Percentiles rank a stretch among this genome's conserved stretches.
Conservation (phyloP, 2,113 vertebrate species). For the Pterocles gutturalis region DNA sequence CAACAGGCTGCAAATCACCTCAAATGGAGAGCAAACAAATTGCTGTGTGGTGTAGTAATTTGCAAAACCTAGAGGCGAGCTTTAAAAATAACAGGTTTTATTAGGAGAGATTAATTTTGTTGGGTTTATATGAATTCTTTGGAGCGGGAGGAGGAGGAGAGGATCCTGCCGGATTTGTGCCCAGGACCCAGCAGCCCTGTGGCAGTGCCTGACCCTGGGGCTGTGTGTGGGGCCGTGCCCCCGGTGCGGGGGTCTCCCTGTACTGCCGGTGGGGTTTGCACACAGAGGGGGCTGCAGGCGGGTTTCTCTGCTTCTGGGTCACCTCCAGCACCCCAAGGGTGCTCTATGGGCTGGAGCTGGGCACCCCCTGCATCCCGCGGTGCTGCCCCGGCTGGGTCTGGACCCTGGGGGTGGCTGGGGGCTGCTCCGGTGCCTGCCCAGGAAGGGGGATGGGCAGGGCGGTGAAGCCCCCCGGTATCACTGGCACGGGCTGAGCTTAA, state of each 20-base stretch:
- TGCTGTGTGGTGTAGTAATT: not conserved
- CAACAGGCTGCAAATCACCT: conserved; percentile 3
- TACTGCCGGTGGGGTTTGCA: not conserved
- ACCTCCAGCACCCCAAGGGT: fast-evolving
- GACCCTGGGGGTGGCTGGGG: not conserved
- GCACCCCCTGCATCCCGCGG: fast-evolving
- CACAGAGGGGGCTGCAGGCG: fast-evolving
- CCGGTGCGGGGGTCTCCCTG: fast-evolving
- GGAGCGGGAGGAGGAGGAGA: fast-evolving
- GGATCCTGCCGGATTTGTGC: fast-evolving
- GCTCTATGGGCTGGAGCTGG: not conserved
- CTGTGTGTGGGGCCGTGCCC: fast-evolving
- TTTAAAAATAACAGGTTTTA: conserved; percentile 37
- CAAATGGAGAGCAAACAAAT: not conserved
- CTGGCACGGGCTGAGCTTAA: not conserved
- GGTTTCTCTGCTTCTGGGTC: not conserved
- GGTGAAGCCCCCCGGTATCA: not conserved
- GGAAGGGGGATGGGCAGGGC: not conserved
- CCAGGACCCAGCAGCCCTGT: not conserved
- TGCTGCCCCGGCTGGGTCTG: not conserved
- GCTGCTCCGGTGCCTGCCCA: fast-evolving
- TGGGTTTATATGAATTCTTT: not conserved
- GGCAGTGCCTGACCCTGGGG: fast-evolving
- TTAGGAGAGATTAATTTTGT: conserved; percentile 1
- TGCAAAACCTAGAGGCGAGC: not conserved